Conservation (phyloP, 2,113 vertebrate genomes). For the Cryptomyrus ogoouensis region DNA sequence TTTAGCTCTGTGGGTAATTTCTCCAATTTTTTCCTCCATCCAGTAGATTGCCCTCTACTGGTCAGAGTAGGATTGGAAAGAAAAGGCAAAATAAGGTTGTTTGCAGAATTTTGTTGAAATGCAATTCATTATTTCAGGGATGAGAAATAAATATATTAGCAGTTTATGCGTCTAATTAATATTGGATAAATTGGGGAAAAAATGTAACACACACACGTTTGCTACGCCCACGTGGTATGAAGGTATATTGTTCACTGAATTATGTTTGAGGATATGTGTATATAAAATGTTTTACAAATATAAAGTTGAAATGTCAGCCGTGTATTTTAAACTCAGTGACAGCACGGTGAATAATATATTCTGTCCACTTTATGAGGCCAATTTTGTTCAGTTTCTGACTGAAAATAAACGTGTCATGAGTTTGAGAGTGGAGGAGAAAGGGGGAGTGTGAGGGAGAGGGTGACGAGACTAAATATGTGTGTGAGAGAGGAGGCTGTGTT, state of each 20-base stretch:
- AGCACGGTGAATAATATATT: neutral
- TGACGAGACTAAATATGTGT: neutral
- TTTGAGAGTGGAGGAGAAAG: constrained; percentile 6
- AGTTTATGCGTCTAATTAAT: neutral
- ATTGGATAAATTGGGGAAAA: neutral
- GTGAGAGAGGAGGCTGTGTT: constrained; percentile 23
- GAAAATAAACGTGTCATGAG: constrained; percentile 18
- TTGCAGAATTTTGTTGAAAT: neutral
- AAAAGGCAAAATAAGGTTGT: neutral
- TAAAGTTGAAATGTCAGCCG: neutral
- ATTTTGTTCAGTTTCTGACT: neutral
- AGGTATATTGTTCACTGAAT: neutral
- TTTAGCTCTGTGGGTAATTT: neutral
- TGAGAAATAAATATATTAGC: neutral
- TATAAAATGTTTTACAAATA: neutral
- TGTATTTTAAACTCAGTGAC: neutral
- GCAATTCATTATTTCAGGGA: neutral
- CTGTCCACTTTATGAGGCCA: neutral
- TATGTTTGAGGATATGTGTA: neutral
- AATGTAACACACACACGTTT: neutral
- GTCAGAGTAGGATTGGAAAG: neutral
- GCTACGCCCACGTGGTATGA: neutral
- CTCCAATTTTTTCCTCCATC: too few species aligned
- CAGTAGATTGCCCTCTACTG: neutral
- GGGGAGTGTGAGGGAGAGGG: neutral